Base-by-base conservation (phyloP, 1,140 invertebrate species). In the Brachionus rubens region DNA sequence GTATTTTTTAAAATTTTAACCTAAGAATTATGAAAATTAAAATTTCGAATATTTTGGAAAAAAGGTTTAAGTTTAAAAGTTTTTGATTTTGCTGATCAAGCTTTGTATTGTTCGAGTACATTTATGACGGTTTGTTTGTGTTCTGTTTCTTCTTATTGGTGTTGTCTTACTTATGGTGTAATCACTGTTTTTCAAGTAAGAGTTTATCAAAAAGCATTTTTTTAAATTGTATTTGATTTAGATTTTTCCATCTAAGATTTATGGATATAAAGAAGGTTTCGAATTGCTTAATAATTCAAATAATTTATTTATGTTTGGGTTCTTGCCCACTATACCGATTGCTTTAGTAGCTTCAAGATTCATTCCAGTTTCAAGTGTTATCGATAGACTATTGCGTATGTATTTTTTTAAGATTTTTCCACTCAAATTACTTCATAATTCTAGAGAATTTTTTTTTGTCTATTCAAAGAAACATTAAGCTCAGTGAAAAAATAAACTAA, bases 81-180 rank as follows among this genome's bases (percentile, higher is more conserved):
- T 48, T 72, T 72, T 19, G 50, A 72, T 72, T n/a, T 72, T 21
- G 5, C 36, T 30, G 68, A 72, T 41, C 68, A 54, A 48, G 12
- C 50, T 12, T 2, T 65, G 1, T 65, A 36, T n/a, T 65, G 41
- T 43, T 65, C 59, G 30, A 65, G 59, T 16, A 43, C 59, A 10
- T 12, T 65, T 2, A 46, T 72, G 46, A 50, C 46, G 50, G 30
- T 50, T 6, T 28, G 28, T 6, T 72, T 48, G 50, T 21, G 28
- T 30, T 9, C 28, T 2, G 92, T 93, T 1, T 93, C 93, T 0
- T 88, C 96, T 77, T 97, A 97, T 82, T 98, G 95, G 94, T 92
- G 92, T 52, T 93, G 92, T 56, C 93, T 97, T 3, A 96, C 94
- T 0, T 98, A 95, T 86, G 94, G 94, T 65, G 94, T 93, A 43